Conservation (phyloP, 2,797 vertebrate species). For the Poeciliopsis turneri region DNA sequence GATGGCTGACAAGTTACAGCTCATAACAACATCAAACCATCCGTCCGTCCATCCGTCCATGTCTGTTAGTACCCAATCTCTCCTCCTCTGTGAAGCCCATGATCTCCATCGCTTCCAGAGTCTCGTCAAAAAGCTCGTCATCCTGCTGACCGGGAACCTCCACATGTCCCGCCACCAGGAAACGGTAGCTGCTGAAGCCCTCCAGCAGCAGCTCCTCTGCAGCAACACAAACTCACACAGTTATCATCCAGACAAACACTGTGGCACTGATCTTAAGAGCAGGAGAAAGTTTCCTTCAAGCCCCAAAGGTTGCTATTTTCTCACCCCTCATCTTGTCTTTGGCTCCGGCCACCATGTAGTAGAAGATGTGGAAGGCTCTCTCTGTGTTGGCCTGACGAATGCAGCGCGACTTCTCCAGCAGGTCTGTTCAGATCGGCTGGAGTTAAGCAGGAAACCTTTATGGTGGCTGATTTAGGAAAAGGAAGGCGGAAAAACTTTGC, state of each 20-base stretch:
- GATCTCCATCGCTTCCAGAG: slow-evolving; percentile 93
- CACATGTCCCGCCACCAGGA: slow-evolving; percentile 88
- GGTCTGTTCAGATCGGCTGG: slow-evolving; percentile 78
- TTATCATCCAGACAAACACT: not conserved
- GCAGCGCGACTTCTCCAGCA: slow-evolving; percentile 96
- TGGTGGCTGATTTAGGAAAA: not conserved
- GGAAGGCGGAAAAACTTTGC: accelerated
- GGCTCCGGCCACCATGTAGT: slow-evolving; percentile 92
- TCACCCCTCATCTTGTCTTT: slow-evolving; percentile 84
- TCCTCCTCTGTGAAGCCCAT: slow-evolving; percentile 95
- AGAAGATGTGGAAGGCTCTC: slow-evolving; percentile 96
- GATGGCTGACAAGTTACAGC: no score
- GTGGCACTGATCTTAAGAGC: not conserved
- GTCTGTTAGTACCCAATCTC: slow-evolving; percentile 75
- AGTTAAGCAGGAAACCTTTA: slow-evolving; percentile 37
- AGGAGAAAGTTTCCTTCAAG: not conserved
- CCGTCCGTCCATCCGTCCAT: not conserved
- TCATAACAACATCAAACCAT: not conserved
- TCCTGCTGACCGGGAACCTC: slow-evolving; percentile 90
- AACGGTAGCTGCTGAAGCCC: slow-evolving; percentile 88
- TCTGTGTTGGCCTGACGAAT: slow-evolving; percentile 93
- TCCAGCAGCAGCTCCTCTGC: slow-evolving; percentile 93
- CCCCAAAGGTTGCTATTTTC: not conserved
- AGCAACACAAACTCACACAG: slow-evolving; percentile 19
- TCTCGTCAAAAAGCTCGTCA: slow-evolving; percentile 91